Base-by-base conservation (phyloP, 2,888 invertebrate species). In the Brenthis hecate region DNA sequence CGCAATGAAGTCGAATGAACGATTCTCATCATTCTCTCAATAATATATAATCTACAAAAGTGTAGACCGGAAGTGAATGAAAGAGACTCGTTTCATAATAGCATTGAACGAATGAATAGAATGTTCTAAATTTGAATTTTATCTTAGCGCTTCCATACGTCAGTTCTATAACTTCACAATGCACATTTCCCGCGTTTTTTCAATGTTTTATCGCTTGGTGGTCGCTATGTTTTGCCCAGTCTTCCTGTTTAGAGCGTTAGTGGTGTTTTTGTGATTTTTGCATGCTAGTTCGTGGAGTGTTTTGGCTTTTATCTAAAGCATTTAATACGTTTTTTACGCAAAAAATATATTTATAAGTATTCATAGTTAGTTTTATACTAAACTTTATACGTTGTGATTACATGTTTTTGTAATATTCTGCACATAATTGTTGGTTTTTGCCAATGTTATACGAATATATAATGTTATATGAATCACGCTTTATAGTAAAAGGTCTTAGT, bases 161-260 rank as follows among this genome's bases (percentile, higher is more conserved):
- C 60, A 50, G 72, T 64, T 61, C 57, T 69, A 63, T 66, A 58
- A 64, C 65, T 69, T 64, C 70, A 62, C 72, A 71, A 69, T 69
- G 72, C 74, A 74, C 70, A 70, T 75, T 73, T 69, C 71, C 70
- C 74, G 73, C 76, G 74, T 78, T 73, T 74, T 53, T 66, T 70
- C 61, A 70, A 73, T 72, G 72, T 72, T 73, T 76, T 77, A 36
- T 81, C 76, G 86, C 87, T 88, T 86, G 77, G 78, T 81, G 77
- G 81, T 81, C 78, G 80, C 80, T 85, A 81, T 85, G 77, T 73
- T 85, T 82, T 84, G 80, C 83, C 81, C 80, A 77, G 78, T 83
- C 77, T 83, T 81, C 80, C 81, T 74, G 36, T 77, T 77, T 76
- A 75, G 75, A 74, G 73, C 75, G 75, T 73, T 77, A 73, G 36